Evolutionary conservation across 2,888 invertebrate genomes (phyloP).

Genomic region (Cantharis rufa): DNA sequence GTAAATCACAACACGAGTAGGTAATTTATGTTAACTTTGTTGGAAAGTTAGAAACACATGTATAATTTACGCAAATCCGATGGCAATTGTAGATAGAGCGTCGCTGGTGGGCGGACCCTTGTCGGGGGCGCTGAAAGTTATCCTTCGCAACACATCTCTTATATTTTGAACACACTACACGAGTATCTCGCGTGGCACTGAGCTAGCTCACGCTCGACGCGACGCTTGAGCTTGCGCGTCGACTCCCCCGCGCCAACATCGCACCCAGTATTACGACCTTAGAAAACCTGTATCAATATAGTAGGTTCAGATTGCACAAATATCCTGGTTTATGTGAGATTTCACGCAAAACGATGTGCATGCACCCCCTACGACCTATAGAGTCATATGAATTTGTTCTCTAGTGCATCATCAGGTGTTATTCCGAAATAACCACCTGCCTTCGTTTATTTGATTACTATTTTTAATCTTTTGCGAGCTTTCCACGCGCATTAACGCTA

Average conservation of each 20-base stretch:
- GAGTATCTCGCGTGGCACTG: constrained; percentile 49
- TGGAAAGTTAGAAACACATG: constrained; percentile 41
- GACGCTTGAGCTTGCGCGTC: constrained; percentile 48
- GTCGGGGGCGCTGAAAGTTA: constrained; percentile 37
- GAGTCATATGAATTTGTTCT: constrained; percentile 35
- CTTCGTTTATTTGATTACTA: constrained; percentile 24
- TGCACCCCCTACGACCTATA: constrained; percentile 30
- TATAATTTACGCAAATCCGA: constrained; percentile 37
- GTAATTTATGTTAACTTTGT: constrained; percentile 38
- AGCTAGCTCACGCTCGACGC: constrained; percentile 42
- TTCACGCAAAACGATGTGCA: constrained; percentile 10
- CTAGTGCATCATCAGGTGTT: constrained; percentile 27
- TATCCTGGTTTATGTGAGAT: constrained; percentile 3
- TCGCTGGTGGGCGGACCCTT: constrained; percentile 45
- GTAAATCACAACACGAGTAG: constrained; percentile 37
- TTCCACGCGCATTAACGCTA: constrained; percentile 18
- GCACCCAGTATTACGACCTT: constrained; percentile 32
- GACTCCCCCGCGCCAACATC: constrained; percentile 40
- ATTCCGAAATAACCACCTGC: constrained; percentile 28
- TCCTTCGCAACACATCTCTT: constrained; percentile 24
- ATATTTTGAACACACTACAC: constrained; percentile 25
- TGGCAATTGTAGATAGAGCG: constrained; percentile 29
- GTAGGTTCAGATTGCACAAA: constrained; percentile 1
- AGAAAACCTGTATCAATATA: constrained; percentile 27
- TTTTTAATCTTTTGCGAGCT: constrained; percentile 15